These are phyloP conservation scores for Paguma larvata DNA, from an alignment of 2,797 vertebrate species.

Conservation along the genomic window DNA sequence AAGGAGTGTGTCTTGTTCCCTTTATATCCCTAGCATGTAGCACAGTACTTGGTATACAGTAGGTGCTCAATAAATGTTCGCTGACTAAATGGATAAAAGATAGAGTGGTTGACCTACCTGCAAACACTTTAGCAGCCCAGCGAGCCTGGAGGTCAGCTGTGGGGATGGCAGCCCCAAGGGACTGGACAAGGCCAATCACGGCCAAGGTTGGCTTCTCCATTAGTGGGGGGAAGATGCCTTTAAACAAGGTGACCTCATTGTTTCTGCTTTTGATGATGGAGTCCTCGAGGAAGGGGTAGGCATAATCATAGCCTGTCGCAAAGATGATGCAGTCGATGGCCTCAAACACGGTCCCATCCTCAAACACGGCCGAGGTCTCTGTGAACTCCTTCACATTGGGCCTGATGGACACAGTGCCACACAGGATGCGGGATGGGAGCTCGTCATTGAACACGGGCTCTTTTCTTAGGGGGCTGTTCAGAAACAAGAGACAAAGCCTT, in stretches of 20 bases:
- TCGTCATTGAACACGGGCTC: slow-evolving; percentile 91
- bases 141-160: slow-evolving; percentile 90
- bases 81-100: background rate
- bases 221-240: slow-evolving; percentile 89
- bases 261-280: slow-evolving; percentile 86
- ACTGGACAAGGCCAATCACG: slow-evolving; percentile 90
- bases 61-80: background rate
- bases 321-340: slow-evolving; percentile 90
- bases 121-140: slow-evolving; percentile 90
- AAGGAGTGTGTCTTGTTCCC: background rate
- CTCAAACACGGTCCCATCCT: slow-evolving; percentile 89
- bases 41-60: background rate
- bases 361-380: slow-evolving; percentile 89
- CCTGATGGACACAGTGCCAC: slow-evolving; percentile 89
- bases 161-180: slow-evolving; percentile 87
- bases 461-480: slow-evolving; percentile 87
- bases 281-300: slow-evolving; percentile 90
- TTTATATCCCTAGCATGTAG: background rate
- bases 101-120: slow-evolving; percentile 84
- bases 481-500: background rate
- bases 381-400: slow-evolving; percentile 89
- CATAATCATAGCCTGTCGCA: slow-evolving; percentile 90
- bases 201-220: slow-evolving; percentile 89
- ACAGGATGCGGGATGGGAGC: slow-evolving; percentile 89
- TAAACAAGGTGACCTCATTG: slow-evolving; percentile 89